phyloP scores from a whole-genome alignment of 2,888 invertebrate species.

The Linnaemya vulpina region DNA sequence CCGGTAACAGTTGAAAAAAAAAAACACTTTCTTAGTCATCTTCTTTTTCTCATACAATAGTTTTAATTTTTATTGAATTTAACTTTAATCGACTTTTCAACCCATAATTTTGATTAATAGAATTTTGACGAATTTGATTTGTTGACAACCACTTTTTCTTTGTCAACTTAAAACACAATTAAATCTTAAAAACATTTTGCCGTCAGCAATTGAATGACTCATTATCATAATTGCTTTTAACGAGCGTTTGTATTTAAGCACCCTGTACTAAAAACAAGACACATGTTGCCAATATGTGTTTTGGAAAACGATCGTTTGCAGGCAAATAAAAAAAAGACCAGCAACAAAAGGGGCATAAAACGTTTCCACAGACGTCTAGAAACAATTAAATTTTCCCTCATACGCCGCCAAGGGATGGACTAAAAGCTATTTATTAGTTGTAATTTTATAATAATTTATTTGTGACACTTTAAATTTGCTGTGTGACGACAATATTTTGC shows the following conservation, averaged over 20 bases:
- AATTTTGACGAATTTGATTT: background rate
- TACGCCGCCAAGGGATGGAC: background rate
- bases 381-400: slow-evolving; percentile 25
- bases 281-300: slow-evolving; percentile 66
- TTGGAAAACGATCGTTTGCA: background rate
- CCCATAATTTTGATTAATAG: slow-evolving; percentile 20
- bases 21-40: too few relatives aligned
- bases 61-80: background rate
- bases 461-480: slow-evolving; percentile 49
- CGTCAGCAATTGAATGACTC: slow-evolving; percentile 47
- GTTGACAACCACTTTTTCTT: background rate
- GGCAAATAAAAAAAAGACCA: background rate
- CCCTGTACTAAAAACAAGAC: slow-evolving; percentile 55
- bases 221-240: slow-evolving; percentile 48
- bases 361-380: slow-evolving; percentile 39
- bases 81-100: background rate
- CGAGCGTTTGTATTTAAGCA: slow-evolving; percentile 45
- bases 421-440: background rate
- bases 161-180: slow-evolving; percentile 11
- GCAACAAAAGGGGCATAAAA: slow-evolving; percentile 7
- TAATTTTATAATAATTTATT: slow-evolving; percentile 35
- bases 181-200: slow-evolving; percentile 24
- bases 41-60: too few relatives aligned
- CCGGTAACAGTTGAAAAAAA: too few relatives aligned
- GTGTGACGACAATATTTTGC: slow-evolving; percentile 55